Evolutionary conservation across 35 echinoderm and acorn worm genomes (phyloP).

Genomic region (Hemicentrotus pulcherrimus): DNA sequence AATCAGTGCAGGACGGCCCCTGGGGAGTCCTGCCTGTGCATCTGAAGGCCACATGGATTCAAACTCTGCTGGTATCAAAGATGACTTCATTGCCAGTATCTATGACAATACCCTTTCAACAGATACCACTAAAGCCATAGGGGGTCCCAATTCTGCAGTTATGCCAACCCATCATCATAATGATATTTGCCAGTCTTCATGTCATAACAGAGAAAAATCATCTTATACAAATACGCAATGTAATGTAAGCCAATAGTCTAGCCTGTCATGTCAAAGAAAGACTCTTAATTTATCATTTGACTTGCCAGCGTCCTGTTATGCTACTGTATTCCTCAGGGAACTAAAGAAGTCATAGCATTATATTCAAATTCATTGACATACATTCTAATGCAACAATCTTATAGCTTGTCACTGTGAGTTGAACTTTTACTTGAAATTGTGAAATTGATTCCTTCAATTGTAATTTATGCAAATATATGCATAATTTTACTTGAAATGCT

Average conservation of each 20-base stretch:
- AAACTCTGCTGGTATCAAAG: neutral
- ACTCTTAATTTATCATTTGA: constrained; percentile 60
- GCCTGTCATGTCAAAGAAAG: neutral
- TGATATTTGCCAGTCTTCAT: neutral
- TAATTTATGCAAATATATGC: too few species aligned
- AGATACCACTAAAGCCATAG: neutral
- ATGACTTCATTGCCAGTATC: neutral
- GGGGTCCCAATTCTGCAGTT: neutral
- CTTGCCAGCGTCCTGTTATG: constrained; percentile 81
- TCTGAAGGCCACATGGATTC: neutral
- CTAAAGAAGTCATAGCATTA: constrained; percentile 51
- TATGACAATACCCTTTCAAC: neutral
- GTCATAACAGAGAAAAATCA: neutral
- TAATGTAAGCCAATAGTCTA: neutral
- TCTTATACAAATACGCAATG: neutral
- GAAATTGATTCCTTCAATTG: too few species aligned
- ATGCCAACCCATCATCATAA: neutral
- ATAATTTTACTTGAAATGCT: too few species aligned
- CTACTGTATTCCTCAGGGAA: constrained; percentile 72
- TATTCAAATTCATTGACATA: neutral
- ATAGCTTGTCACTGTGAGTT: too few species aligned
- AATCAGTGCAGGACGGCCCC: neutral
- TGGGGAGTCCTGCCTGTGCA: neutral
- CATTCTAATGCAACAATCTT: too few species aligned
- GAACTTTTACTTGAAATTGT: too few species aligned